A percentile compares a stretch with the other conserved stretches of the same genome.
These are phyloP conservation scores for Ctenoplectra terminalis DNA, from an alignment of 1,140 invertebrate species.

Conservation along the genomic window DNA sequence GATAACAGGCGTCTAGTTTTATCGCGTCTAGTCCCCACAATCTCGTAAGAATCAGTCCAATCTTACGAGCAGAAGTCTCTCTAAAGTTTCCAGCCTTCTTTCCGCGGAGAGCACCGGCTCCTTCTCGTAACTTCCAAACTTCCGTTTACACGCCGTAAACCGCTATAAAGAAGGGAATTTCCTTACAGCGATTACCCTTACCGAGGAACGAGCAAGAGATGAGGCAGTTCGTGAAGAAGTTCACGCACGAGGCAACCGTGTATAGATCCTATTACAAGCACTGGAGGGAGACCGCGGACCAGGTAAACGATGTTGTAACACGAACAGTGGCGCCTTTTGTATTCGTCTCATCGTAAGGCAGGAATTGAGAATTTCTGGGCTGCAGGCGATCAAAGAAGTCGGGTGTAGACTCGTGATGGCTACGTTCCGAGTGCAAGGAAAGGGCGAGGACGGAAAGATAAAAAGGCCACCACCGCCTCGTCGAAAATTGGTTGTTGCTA, in stretches of 20 bases:
- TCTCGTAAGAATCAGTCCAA: constrained; percentile 17
- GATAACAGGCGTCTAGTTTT: background rate
- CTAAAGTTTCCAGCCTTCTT: background rate
- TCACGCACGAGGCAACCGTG: constrained; percentile 58
- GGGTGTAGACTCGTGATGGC: constrained; percentile 53
- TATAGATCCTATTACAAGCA: constrained; percentile 69
- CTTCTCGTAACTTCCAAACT: background rate
- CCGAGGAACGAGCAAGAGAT: constrained; percentile 55
- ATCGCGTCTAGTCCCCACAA: background rate
- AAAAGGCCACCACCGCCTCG: background rate
- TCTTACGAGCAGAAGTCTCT: background rate
- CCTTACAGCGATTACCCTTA: constrained; percentile 38
- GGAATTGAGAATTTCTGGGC: background rate
- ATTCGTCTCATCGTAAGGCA: too few species aligned
- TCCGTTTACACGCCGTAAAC: constrained; percentile 8
- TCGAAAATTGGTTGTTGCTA: background rate
- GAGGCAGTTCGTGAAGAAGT: constrained; percentile 43
- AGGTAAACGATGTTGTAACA: constrained; percentile 49
- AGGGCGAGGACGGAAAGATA: background rate
- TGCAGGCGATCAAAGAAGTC: constrained; percentile 60
- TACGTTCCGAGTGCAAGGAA: constrained; percentile 39
- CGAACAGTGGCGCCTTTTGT: too few species aligned
- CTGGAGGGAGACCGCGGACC: constrained; percentile 62
- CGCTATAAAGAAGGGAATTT: background rate
- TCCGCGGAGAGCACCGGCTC: background rate